A percentile compares a stretch with the other conserved stretches of the same genome.
phyloP scores from a whole-genome alignment of 2,113 vertebrate genomes.

The Hemichromis elongatus region DNA sequence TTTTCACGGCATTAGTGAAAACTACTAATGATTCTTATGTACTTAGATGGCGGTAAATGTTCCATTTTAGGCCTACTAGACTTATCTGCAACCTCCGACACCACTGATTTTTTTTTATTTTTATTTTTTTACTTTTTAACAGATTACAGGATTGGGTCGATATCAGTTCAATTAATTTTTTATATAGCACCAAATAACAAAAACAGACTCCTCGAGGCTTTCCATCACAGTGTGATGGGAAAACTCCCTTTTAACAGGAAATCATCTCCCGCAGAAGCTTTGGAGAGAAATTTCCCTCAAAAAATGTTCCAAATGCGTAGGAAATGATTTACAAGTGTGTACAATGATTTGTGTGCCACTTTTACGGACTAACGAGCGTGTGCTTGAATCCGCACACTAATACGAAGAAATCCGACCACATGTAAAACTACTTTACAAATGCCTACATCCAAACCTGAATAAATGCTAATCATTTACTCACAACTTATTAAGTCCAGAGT shows the following conservation, averaged over 20 bases:
- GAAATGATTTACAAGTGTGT: neutral
- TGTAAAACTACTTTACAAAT: neutral
- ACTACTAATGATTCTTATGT: neutral
- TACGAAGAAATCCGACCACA: neutral
- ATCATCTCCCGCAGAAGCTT: too few species aligned
- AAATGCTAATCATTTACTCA: neutral
- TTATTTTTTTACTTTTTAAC: too few species aligned
- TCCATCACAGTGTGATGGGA: too few species aligned
- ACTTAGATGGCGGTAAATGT: neutral
- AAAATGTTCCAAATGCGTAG: neutral
- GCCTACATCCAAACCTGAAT: neutral
- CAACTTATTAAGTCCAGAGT: neutral
- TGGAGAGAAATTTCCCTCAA: fast-evolving
- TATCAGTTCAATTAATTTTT: neutral
- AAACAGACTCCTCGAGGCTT: too few species aligned
- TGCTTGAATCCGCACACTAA: neutral
- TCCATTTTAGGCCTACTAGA: neutral
- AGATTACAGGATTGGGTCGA: neutral
- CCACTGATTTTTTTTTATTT: too few species aligned
- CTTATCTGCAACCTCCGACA: neutral
- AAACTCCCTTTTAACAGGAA: too few species aligned
- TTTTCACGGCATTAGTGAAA: neutral
- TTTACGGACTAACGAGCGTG: neutral
- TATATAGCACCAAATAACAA: neutral
- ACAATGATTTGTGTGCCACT: neutral